These are phyloP conservation scores for Brienomyrus brachyistius DNA, from an alignment of 2,113 vertebrate genomes.

Conservation along the genomic window DNA sequence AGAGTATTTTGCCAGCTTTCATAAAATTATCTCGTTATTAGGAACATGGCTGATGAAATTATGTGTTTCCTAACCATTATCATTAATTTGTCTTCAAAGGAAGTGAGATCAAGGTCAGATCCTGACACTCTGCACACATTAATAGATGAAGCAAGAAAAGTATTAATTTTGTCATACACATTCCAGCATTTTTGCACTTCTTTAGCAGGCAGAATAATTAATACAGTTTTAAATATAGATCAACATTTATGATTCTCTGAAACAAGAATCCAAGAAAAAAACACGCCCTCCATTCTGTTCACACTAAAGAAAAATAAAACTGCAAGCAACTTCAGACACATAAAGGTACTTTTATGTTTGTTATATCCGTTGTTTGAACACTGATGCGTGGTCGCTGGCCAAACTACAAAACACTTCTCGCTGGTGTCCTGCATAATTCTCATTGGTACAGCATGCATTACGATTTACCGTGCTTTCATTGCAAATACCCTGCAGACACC, in stretches of 20 bases:
- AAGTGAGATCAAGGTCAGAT: not conserved
- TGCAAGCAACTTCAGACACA: not conserved
- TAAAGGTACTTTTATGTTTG: not conserved
- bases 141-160: not conserved
- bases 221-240: not conserved
- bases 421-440: not conserved
- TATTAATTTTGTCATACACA: not conserved
- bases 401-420: not conserved
- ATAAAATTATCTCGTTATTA: constrained; percentile 25
- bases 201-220: not conserved
- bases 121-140: not conserved
- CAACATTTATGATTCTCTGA: not conserved
- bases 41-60: constrained; percentile 11
- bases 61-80: not conserved
- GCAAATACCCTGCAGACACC: not conserved
- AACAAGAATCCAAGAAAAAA: not conserved
- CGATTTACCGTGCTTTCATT: not conserved
- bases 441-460: not conserved
- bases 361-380: not conserved
- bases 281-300: not conserved
- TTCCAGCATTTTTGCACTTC: not conserved
- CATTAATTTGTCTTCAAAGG: constrained; percentile 13
- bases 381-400: not conserved
- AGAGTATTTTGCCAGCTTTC: constrained; percentile 30
- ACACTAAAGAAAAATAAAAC: not conserved